Evolutionary conservation across 2,888 invertebrate genomes (phyloP), one percentile per base, ranked within the genome.

Genomic region (Baronia brevicornis): DNA sequence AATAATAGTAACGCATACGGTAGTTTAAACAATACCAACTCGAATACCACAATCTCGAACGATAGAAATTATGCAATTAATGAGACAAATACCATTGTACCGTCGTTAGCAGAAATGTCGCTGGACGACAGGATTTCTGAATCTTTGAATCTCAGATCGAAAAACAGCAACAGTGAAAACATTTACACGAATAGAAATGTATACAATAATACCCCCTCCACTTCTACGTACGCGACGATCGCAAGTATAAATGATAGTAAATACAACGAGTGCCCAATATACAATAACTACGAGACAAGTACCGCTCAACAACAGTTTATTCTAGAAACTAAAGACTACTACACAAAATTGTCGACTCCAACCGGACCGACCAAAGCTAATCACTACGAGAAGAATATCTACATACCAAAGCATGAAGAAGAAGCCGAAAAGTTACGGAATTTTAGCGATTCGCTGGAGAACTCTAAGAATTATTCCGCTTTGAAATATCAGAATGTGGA

Each of bases 91-190:
- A 52, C 60, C 23, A 37, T 67, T 2, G 39, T 54, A 1, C 48
- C 54, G 5, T 48, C 68, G 0, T 27, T 80, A 29, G 60, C 71
- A 3, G 54, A 68, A 29, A 70, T 82, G 72, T 84, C 84, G 28
- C 56, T 84, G 38, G 84, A 84, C 48, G 84, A 84, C 42, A 65
- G 67, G 66, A 82, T 84, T 41, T 84, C 84, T 0, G 78, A 78
- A 60, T 84, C 84, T 3, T 43, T 84, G 49, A 84, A 84, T 63
- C 77, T 84, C 54, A 69, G 77, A 60, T 64, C 67, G 21, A 80
- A 77, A 36, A 75, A 74, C 34, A 70, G 62, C 2, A 75, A 77
- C 35, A 58, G 51, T 28, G 78, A 80, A 27, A 68, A 64, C 18
- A 40, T 70, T 14, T 79, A 79, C 41, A 59, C 66, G 2, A 77